Evolutionary conservation across 2,797 vertebrate species (phyloP).

Genomic region (Xiphorhynchus erythropygius): DNA sequence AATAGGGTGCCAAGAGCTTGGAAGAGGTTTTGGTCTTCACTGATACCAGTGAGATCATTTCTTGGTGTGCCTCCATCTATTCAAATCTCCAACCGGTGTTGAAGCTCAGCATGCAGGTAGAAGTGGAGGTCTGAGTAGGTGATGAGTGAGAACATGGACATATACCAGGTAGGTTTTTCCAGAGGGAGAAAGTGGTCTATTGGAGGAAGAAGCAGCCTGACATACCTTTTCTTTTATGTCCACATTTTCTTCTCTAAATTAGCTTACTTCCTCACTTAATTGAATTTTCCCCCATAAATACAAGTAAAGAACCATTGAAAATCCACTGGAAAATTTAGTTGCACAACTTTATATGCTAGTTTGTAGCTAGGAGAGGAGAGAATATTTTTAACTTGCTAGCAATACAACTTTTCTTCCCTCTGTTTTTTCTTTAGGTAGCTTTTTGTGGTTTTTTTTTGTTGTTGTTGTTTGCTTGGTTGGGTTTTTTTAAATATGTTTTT

Average conservation of each 20-base stretch:
- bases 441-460: background rate
- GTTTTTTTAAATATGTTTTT: background rate
- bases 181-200: background rate
- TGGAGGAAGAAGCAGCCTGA: background rate
- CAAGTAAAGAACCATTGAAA: background rate
- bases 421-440: background rate
- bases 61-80: background rate
- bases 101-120: background rate
- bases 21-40: background rate
- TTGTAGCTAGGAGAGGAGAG: background rate
- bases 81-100: rapidly evolving
- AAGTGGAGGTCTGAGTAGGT: background rate
- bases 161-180: background rate
- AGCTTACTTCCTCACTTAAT: background rate
- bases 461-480: background rate
- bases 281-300: background rate
- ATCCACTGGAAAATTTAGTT: background rate
- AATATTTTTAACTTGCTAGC: background rate
- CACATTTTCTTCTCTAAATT: background rate
- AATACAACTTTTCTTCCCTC: background rate
- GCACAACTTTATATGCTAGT: background rate
- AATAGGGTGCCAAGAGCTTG: background rate
- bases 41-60: background rate
- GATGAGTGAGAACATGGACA: background rate
- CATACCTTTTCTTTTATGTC: background rate